Evolutionary conservation across 2,797 vertebrate species (phyloP).

Genomic region (Melanotaenia nigrans): DNA sequence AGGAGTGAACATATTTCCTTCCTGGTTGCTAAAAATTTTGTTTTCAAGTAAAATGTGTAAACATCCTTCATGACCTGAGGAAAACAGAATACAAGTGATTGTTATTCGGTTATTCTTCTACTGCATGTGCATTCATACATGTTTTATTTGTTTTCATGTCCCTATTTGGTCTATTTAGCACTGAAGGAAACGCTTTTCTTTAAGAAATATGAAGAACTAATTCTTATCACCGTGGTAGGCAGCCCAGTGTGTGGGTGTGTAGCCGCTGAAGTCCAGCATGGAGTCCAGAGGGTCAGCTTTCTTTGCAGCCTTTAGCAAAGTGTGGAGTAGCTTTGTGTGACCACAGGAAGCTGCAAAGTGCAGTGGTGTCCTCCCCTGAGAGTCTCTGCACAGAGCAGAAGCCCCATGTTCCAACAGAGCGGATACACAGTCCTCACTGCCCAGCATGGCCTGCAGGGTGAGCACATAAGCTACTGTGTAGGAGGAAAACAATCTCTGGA

Average conservation of each 20-base stretch:
- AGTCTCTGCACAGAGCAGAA: constrained; percentile 91
- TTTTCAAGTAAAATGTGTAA: constrained; percentile 97
- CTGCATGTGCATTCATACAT: neutral
- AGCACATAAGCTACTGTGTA: neutral
- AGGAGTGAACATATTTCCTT: constrained; percentile 93
- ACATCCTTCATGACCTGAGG: constrained; percentile 93
- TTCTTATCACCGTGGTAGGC: constrained; percentile 89
- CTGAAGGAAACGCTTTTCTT: neutral
- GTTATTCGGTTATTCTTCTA: neutral
- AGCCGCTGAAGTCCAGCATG: constrained; percentile 90
- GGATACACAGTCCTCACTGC: constrained; percentile 89
- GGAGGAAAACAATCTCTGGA: constrained; percentile 7
- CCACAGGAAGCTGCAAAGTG: constrained; percentile 92
- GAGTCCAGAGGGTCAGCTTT: constrained; percentile 89
- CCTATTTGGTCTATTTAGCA: neutral
- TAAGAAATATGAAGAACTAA: neutral
- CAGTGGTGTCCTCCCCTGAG: constrained; percentile 90
- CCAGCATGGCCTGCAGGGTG: constrained; percentile 87
- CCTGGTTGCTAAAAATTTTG: constrained; percentile 88
- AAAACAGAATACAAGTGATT: constrained; percentile 30
- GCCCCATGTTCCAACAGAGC: constrained; percentile 94
- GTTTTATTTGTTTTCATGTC: neutral
- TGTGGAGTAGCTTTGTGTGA: constrained; percentile 85
- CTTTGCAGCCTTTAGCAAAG: constrained; percentile 87
- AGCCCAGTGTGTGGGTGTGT: constrained; percentile 95